These are phyloP conservation scores for Oryzias dopingdopingensis DNA, from an alignment of 2,797 vertebrate species.

Conservation along the genomic window DNA sequence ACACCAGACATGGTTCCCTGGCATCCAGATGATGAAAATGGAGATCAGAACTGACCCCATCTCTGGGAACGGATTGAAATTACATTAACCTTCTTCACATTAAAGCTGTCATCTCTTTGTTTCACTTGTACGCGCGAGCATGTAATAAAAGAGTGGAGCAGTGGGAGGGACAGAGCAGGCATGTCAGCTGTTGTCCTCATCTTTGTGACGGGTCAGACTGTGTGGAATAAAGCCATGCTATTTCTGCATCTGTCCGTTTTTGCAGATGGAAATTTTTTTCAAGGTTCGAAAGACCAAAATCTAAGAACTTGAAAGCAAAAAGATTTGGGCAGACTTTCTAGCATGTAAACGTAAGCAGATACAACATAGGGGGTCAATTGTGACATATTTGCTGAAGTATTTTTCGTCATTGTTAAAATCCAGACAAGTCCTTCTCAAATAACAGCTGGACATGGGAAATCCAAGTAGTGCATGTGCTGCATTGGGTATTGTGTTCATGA, in stretches of 20 bases:
- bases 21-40: constrained; percentile 50
- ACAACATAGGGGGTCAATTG: no score
- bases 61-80: constrained; percentile 33
- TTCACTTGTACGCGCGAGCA: constrained; percentile 24
- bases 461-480: constrained; percentile 39
- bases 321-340: no score
- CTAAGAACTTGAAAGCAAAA: no score
- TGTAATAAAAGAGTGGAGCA: constrained; percentile 43
- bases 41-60: constrained; percentile 29
- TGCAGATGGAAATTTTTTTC: not conserved
- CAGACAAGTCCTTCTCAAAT: constrained; percentile 22
- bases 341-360: no score
- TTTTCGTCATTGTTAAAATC: constrained; percentile 2
- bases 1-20: constrained; percentile 48
- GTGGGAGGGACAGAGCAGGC: constrained; percentile 41
- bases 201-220: constrained; percentile 43
- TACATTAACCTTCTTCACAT: constrained; percentile 50
- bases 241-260: constrained; percentile 1
- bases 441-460: constrained; percentile 55
- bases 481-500: constrained; percentile 56
- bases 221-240: constrained; percentile 4
- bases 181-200: constrained; percentile 62
- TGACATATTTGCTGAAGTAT: not conserved
- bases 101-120: constrained; percentile 59
- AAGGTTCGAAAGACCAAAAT: no score